phyloP scores from a whole-genome alignment of 2,113 vertebrate species.

The Notothenia rossii region DNA sequence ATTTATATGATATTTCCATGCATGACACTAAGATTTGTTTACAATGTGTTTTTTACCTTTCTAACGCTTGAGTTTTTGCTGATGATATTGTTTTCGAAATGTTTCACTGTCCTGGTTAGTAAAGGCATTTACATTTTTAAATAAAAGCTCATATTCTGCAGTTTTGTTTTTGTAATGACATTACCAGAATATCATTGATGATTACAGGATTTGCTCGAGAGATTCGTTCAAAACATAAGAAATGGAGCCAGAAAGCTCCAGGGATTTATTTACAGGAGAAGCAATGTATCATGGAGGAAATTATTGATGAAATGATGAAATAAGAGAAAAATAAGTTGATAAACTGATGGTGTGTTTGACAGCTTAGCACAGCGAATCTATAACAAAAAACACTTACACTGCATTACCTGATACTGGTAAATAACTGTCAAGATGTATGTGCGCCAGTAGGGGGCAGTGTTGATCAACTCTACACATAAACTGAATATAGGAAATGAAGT shows the following conservation, averaged over 20 bases:
- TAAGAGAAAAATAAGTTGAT: not conserved
- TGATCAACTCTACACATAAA: constrained; percentile 3
- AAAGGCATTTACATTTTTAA: not conserved
- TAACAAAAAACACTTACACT: not conserved
- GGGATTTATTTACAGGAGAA: not conserved
- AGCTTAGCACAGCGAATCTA: not conserved
- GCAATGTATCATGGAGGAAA: not conserved
- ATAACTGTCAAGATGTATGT: constrained; percentile 27
- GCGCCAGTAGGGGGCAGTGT: constrained; percentile 75
- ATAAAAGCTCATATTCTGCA: not conserved
- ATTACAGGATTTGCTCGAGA: not conserved
- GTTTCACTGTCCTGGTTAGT: not conserved
- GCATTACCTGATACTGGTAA: not conserved
- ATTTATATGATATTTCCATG: not conserved
- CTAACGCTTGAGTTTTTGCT: not conserved
- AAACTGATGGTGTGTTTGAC: not conserved
- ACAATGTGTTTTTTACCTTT: not conserved
- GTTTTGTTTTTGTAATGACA: not conserved
- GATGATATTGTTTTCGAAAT: not conserved
- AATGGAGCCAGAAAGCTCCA: not conserved
- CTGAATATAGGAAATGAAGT: not conserved
- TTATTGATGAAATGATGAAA: not conserved
- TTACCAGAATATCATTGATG: not conserved
- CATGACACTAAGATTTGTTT: not conserved
- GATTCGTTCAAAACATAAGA: too few relatives aligned